These are phyloP conservation scores for Suricata suricatta DNA, from an alignment of 2,113 vertebrate genomes.

Conservation along the genomic window DNA sequence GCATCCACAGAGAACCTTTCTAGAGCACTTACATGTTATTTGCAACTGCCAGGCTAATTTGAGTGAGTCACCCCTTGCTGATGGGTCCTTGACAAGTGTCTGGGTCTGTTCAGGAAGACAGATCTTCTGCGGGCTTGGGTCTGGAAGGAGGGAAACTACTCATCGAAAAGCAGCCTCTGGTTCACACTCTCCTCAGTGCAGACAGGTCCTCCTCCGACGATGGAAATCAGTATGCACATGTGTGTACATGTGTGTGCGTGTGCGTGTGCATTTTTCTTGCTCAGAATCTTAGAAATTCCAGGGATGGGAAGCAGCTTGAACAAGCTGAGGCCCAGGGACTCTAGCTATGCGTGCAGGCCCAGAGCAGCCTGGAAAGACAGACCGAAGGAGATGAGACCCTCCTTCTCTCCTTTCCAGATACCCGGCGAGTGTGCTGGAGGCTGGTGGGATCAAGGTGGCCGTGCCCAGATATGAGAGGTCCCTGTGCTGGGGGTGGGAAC, in stretches of 20 bases:
- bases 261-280: neutral
- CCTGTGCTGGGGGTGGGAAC: rapidly evolving
- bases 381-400: neutral
- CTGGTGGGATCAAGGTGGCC: neutral
- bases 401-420: neutral
- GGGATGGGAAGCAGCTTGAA: neutral
- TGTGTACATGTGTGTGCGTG: too few species aligned
- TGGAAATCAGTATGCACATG: neutral
- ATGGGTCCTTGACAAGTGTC: neutral
- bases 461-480: neutral
- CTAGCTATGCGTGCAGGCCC: too few species aligned
- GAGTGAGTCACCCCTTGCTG: neutral
- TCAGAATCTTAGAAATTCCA: neutral
- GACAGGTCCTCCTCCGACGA: neutral
- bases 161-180: neutral
- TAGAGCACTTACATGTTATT: neutral
- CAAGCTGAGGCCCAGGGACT: neutral
- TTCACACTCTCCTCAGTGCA: neutral
- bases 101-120: neutral
- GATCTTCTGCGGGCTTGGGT: neutral
- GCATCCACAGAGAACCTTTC: neutral
- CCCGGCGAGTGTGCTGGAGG: neutral
- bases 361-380: neutral
- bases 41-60: neutral
- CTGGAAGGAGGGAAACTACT: neutral